Evolutionary conservation across 2,888 invertebrate species (phyloP).

Genomic region (Lypha dubia): DNA sequence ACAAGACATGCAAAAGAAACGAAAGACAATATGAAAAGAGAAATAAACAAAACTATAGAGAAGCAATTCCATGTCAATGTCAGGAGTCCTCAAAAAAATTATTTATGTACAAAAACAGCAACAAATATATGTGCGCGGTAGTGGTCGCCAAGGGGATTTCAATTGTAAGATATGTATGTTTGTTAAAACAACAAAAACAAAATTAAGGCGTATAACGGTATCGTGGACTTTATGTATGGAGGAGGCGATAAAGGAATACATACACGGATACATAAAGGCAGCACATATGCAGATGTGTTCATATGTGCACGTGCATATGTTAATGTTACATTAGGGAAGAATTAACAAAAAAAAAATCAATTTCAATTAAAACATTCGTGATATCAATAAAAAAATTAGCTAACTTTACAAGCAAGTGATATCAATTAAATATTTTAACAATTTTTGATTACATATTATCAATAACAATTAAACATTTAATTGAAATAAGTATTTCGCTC

Average conservation of each 20-base stretch:
- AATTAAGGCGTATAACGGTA: constrained; percentile 47
- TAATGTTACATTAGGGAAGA: too few relatives aligned
- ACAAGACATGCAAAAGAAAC: constrained; percentile 61
- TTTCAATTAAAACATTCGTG: too few relatives aligned
- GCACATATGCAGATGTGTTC: not conserved
- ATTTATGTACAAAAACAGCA: not conserved
- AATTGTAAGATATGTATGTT: constrained; percentile 45
- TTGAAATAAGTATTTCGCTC: too few relatives aligned
- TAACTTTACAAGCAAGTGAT: too few relatives aligned
- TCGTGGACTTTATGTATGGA: constrained; percentile 64
- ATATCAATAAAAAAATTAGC: too few relatives aligned
- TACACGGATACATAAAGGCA: not conserved
- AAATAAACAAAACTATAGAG: constrained; percentile 70
- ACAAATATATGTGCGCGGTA: constrained; percentile 13
- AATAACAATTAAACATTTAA: too few relatives aligned
- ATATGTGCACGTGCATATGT: not conserved
- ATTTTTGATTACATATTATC: too few relatives aligned
- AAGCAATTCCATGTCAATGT: constrained; percentile 74
- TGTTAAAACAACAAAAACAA: constrained; percentile 40
- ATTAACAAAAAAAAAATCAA: too few relatives aligned
- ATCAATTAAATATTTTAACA: too few relatives aligned
- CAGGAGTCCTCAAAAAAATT: constrained; percentile 67
- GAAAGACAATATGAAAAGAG: constrained; percentile 41
- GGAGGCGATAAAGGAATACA: constrained; percentile 46
- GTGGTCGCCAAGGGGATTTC: constrained; percentile 60